phyloP scores from a whole-genome alignment of 2,113 vertebrate species.

The Cichladusa arquata region DNA sequence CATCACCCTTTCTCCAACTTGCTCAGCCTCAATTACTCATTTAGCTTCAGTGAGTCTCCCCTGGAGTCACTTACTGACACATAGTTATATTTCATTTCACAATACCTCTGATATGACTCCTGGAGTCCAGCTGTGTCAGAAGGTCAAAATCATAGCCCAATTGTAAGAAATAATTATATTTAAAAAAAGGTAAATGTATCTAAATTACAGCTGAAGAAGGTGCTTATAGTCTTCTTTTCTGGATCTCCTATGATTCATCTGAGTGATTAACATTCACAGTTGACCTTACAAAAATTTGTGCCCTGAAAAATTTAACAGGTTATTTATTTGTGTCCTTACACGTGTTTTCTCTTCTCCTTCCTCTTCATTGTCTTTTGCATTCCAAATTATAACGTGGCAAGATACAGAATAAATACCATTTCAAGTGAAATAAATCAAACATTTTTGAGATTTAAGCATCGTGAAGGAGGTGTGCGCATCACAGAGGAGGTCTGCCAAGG shows the following conservation, averaged over 20 bases:
- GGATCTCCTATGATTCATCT: background rate
- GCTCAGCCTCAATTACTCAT: background rate
- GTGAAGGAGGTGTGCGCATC: background rate
- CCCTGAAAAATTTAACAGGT: background rate
- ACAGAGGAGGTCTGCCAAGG: background rate
- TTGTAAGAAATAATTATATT: background rate
- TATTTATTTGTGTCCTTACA: background rate
- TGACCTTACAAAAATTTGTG: background rate
- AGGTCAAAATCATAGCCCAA: background rate
- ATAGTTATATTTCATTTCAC: background rate
- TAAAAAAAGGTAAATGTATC: background rate
- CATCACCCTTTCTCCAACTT: background rate
- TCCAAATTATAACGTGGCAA: background rate
- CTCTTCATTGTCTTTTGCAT: background rate
- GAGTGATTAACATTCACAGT: background rate
- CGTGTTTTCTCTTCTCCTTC: background rate
- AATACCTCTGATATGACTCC: background rate
- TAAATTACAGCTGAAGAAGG: background rate
- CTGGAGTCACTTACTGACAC: background rate
- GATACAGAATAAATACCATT: background rate
- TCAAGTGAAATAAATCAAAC: background rate
- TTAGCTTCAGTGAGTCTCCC: background rate
- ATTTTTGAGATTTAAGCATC: background rate
- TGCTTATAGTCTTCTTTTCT: background rate
- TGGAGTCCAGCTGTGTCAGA: background rate